phyloP scores from a whole-genome alignment of 2,888 invertebrate species.

The Odontocolon sp. region DNA sequence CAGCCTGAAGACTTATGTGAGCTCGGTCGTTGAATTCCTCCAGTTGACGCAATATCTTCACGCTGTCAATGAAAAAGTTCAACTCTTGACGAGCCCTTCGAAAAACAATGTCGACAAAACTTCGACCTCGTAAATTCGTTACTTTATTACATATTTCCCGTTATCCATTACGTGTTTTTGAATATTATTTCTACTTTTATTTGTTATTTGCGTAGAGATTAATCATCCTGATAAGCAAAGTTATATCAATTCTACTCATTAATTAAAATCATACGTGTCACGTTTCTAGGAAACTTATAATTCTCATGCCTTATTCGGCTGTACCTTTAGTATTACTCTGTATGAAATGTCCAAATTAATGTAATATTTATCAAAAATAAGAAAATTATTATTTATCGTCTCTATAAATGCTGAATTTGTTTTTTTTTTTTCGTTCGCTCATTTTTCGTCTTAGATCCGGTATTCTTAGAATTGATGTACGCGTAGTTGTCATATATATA shows the following conservation, averaged over 20 bases:
- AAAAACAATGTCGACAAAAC: slow-evolving; percentile 25
- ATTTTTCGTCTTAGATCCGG: too few species aligned
- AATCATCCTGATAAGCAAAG: background rate
- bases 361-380: slow-evolving; percentile 23
- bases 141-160: background rate
- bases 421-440: too few species aligned
- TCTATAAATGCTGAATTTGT: too few species aligned
- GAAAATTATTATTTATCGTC: background rate
- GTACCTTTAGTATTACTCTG: slow-evolving; percentile 17
- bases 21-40: slow-evolving; percentile 74
- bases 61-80: slow-evolving; percentile 65
- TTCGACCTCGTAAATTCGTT: background rate
- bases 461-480: too few species aligned
- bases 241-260: too few species aligned
- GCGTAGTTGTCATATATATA: too few species aligned
- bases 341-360: background rate
- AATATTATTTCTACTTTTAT: background rate
- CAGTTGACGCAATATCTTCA: slow-evolving; percentile 73
- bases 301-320: background rate
- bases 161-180: background rate
- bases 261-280: background rate
- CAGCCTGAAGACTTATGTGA: slow-evolving; percentile 72
- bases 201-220: background rate
- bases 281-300: background rate
- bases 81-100: slow-evolving; percentile 50